phyloP scores from a whole-genome alignment of 2,797 vertebrate species.

The Agapornis canus region DNA sequence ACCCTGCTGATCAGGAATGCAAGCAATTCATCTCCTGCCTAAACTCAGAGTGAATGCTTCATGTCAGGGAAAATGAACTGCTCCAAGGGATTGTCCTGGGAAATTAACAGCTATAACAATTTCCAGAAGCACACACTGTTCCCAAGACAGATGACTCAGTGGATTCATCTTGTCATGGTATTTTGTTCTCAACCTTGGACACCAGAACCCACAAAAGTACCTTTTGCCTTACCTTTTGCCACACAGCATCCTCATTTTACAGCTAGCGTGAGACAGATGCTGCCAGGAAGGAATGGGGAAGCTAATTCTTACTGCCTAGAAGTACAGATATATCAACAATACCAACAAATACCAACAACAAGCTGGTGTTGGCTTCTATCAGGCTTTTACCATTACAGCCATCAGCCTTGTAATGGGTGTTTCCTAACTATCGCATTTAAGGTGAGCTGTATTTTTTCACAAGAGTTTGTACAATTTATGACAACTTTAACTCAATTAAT shows the following conservation, averaged over 20 bases:
- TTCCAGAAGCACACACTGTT: neutral
- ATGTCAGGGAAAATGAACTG: neutral
- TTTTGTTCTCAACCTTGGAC: neutral
- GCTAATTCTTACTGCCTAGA: neutral
- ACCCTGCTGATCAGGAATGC: neutral
- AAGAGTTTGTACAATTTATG: neutral
- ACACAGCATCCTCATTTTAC: neutral
- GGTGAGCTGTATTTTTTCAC: neutral
- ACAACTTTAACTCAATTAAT: neutral
- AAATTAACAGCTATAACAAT: neutral
- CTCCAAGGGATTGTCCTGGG: neutral
- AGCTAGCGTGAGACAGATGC: fast-evolving
- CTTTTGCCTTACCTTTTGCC: neutral
- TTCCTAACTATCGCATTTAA: neutral
- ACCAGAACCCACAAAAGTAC: neutral
- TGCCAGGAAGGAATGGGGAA: neutral
- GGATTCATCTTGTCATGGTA: neutral
- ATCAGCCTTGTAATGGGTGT: neutral
- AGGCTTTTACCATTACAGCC: neutral
- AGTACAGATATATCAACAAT: neutral
- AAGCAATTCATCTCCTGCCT: neutral
- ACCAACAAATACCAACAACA: neutral
- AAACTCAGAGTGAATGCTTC: neutral
- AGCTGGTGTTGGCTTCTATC: neutral
- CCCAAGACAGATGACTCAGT: neutral